phyloP scores from a whole-genome alignment of 2,113 vertebrate genomes.

The Cephalopterus ornatus region DNA sequence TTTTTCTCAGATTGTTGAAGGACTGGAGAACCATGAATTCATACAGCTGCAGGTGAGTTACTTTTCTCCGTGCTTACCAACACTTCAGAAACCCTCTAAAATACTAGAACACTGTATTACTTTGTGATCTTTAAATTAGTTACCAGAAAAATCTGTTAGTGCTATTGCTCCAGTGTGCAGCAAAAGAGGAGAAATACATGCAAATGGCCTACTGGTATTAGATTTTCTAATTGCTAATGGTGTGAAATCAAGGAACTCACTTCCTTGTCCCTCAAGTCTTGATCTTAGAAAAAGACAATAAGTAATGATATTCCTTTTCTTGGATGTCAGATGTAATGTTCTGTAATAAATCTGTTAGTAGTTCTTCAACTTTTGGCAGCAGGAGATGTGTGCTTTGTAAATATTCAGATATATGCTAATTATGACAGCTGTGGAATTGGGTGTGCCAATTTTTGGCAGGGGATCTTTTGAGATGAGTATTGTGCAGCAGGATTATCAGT shows the following conservation, averaged over 20 bases:
- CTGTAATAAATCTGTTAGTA: background rate
- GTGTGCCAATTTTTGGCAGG: background rate
- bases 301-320: background rate
- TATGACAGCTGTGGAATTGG: background rate
- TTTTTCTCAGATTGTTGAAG: slow-evolving; percentile 93
- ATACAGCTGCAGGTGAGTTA: slow-evolving; percentile 89
- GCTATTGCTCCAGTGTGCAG: background rate
- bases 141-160: no score
- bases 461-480: background rate
- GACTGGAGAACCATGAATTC: slow-evolving; percentile 93
- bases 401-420: background rate
- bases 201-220: background rate
- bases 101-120: background rate
- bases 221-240: background rate
- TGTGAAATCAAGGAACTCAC: background rate
- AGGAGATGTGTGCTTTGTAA: background rate
- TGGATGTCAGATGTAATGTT: background rate
- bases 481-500: background rate
- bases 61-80: background rate
- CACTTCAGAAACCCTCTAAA: background rate
- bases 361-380: background rate
- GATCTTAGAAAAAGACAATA: background rate
- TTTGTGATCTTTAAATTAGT: background rate
- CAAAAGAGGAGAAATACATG: background rate
- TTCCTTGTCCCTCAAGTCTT: background rate